A percentile compares a stretch with the other conserved stretches of the same genome.
These are phyloP conservation scores for Sarotherodon lohbergeri DNA, from an alignment of 2,113 vertebrate species.

Conservation along the genomic window DNA sequence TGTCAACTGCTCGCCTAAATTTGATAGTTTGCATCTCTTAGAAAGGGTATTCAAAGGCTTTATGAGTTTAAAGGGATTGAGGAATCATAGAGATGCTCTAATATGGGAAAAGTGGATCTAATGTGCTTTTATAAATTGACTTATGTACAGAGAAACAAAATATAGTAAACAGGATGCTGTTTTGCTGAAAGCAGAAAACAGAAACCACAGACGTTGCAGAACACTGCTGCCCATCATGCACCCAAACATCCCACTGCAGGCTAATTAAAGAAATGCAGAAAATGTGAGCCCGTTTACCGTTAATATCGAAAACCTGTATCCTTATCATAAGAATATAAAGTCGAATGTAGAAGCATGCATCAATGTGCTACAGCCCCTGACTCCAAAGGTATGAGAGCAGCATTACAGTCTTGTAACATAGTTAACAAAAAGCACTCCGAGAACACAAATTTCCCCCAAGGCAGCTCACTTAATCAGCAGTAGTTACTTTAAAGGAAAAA, in stretches of 20 bases:
- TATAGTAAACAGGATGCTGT: conserved; percentile 18
- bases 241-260: not conserved
- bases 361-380: not conserved
- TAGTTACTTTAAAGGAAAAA: not conserved
- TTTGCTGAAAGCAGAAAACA: not conserved
- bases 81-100: not conserved
- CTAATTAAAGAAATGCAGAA: not conserved
- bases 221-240: not conserved
- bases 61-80: not conserved
- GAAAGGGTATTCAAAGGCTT: conserved; percentile 12
- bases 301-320: not conserved
- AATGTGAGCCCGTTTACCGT: not conserved
- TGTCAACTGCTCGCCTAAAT: conserved; percentile 11
- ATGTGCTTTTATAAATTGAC: not conserved
- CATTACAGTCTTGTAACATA: not conserved
- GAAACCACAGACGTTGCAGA: not conserved
- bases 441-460: not conserved
- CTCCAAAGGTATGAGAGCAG: not conserved
- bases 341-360: not conserved
- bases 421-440: not conserved
- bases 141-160: not conserved
- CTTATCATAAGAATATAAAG: not conserved
- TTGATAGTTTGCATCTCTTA: not conserved
- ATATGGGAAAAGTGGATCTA: not conserved
- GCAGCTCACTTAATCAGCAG: not conserved